phyloP scores from a whole-genome alignment of 2,797 vertebrate species.

The Propithecus perrieri region DNA sequence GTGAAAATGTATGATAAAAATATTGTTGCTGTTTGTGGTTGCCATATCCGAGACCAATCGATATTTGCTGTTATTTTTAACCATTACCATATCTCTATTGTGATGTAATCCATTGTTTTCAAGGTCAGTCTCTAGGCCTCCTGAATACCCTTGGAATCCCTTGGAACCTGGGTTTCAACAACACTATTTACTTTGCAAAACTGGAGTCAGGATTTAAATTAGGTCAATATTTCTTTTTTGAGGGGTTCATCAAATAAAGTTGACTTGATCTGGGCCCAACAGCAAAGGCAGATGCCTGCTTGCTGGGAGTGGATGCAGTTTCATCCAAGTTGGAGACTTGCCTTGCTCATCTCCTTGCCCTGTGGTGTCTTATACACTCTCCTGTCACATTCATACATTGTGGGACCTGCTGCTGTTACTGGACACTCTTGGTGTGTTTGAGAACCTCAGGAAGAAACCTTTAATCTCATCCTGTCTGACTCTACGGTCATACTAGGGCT shows the following conservation, averaged over 20 bases:
- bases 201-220: neutral
- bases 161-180: neutral
- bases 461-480: neutral
- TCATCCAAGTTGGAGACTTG: neutral
- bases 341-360: neutral
- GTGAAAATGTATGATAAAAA: slow-evolving; percentile 21
- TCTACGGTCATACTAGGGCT: neutral
- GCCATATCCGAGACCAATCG: neutral
- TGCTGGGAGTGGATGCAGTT: neutral
- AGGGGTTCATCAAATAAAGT: neutral
- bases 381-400: neutral
- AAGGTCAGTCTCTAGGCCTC: neutral
- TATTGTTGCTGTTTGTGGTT: slow-evolving; percentile 9
- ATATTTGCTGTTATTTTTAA: neutral
- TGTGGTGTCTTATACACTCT: neutral
- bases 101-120: neutral
- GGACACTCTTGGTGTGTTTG: neutral
- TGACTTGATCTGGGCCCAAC: neutral
- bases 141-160: neutral
- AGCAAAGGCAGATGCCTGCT: neutral
- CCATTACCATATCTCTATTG: neutral
- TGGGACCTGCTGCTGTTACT: neutral
- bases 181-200: neutral
- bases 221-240: neutral
- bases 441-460: neutral